Percentiles rank a stretch among this genome's conserved stretches.
Conservation (phyloP, 2,113 vertebrate species). For the Scopus umbretta region DNA sequence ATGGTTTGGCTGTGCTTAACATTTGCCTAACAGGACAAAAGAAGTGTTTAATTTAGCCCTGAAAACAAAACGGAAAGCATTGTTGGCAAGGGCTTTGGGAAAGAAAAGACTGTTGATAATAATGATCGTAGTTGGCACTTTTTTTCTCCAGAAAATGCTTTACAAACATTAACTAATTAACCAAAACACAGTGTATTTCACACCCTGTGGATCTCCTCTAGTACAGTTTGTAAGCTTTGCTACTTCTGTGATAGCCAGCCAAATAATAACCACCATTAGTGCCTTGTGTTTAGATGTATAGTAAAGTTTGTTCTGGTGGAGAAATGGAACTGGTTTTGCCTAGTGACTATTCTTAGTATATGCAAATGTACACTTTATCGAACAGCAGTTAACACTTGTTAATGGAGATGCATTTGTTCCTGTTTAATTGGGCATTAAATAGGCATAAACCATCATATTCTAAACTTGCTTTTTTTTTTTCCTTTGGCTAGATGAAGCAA, state of each 20-base stretch:
- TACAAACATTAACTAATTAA: background rate
- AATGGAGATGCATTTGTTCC: background rate
- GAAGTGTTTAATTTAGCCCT: background rate
- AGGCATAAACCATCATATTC: background rate
- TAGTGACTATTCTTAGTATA: background rate
- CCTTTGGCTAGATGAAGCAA: background rate
- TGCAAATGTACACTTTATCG: background rate
- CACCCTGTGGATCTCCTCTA: background rate
- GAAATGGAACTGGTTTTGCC: background rate
- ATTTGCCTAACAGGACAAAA: background rate
- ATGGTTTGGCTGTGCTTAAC: background rate
- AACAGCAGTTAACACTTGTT: background rate
- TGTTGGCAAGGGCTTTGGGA: background rate
- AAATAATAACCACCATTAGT: background rate
- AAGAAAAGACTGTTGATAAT: background rate
- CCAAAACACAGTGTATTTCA: background rate
- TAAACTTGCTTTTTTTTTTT: background rate
- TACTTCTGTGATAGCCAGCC: background rate
- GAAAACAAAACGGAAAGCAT: background rate
- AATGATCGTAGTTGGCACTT: background rate
- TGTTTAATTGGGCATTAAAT: background rate
- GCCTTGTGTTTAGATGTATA: background rate
- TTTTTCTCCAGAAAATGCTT: background rate
- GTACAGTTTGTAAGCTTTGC: background rate
- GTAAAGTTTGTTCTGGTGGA: background rate